Base-by-base conservation (phyloP, 2,113 vertebrate genomes). In the Todiramphus chloris region DNA sequence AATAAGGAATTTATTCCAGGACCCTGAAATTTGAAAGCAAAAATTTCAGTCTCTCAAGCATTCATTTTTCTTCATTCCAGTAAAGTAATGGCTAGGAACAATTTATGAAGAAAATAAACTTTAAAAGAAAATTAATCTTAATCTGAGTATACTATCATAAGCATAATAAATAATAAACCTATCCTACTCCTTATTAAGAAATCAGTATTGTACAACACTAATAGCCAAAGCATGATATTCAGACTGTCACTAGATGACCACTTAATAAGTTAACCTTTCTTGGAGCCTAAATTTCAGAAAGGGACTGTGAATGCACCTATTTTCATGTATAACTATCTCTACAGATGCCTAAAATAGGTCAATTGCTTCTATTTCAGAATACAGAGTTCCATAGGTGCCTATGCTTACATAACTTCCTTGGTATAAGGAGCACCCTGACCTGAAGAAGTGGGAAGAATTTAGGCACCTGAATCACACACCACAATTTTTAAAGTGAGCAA, bases 391-490 rank as follows among this genome's bases (percentile, higher is more conserved):
- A 30, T 3, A 73, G 27, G 11, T 72, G 10, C 6, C 10, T 72
- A 27, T 13, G 5, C 23, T 30, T 20, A 9, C 8, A 1, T 16
- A 56, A 33, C 13, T 60, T 77, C 39, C 53, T 60, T 17, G 25
- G 9, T 41, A 14, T 21, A 64, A 73, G 19, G 15, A 73, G 6
- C 18, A 37, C 7, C 4, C 6, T 89, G 31, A 33, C 11, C 3
- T 19, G 16, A 79, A 60, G 31, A 68, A 76, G 4, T 16, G 5
- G 4, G 15, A 1, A 59, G 20, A 80, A 60, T 77, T 77, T 39
- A 51, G 44, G 19, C 5, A 83, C 8, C 5, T n/a, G 66, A 27
- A 44, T 5, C 17, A 9, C 0, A 4, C 20, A 11, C 0, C 35
- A 31, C 1, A 37, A 13, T 74, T 78, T 66, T 39, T 46, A 2